Evolutionary conservation across 2,888 invertebrate genomes (phyloP).

Genomic region (Deilephila porcellus): DNA sequence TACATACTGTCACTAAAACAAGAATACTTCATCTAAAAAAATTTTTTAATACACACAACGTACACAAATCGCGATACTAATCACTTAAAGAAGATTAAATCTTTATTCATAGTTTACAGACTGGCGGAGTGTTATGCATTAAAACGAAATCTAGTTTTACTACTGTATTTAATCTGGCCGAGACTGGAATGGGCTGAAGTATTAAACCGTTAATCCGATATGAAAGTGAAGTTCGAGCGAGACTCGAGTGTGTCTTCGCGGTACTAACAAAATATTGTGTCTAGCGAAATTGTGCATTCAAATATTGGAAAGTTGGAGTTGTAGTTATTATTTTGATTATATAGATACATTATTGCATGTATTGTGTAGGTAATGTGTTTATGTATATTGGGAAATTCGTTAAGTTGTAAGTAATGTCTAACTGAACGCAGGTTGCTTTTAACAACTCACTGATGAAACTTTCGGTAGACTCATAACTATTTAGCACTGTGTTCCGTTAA

Average conservation of each 20-base stretch:
- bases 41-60: too few species aligned
- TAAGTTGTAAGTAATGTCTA: too few species aligned
- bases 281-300: neutral
- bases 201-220: neutral
- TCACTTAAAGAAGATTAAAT: neutral
- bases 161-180: neutral
- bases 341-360: too few species aligned
- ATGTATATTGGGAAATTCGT: too few species aligned
- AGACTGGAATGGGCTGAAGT: constrained; percentile 6
- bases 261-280: constrained; percentile 12
- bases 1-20: too few species aligned
- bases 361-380: too few species aligned
- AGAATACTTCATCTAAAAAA: too few species aligned
- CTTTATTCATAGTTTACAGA: constrained; percentile 16
- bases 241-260: constrained; percentile 4
- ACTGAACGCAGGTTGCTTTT: too few species aligned
- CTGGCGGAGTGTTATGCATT: neutral
- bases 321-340: neutral
- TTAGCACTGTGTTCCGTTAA: too few species aligned
- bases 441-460: too few species aligned
- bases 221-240: constrained; percentile 4
- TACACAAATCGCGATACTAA: neutral
- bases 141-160: constrained; percentile 19
- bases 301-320: neutral
- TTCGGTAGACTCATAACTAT: too few species aligned